phyloP scores from a whole-genome alignment of 2,797 vertebrate genomes.

The Pogonophryne albipinna region DNA sequence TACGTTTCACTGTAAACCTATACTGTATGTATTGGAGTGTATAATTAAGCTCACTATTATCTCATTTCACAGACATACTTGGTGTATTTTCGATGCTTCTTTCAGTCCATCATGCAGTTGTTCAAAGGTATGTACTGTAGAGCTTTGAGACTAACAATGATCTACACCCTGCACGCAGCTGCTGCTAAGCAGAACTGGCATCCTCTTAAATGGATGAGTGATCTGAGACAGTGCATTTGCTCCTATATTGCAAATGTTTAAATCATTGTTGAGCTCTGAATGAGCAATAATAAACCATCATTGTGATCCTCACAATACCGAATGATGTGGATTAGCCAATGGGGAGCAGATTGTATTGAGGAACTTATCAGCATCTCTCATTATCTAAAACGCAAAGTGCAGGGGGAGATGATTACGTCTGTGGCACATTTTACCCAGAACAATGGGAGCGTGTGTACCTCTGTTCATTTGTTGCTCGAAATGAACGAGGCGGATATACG shows the following conservation, averaged over 20 bases:
- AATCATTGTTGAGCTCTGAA: constrained; percentile 74
- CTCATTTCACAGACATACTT: constrained; percentile 25
- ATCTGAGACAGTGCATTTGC: constrained; percentile 73
- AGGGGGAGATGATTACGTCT: constrained; percentile 63
- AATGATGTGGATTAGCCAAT: constrained; percentile 77
- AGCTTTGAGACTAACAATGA: constrained; percentile 49
- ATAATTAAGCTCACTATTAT: constrained; percentile 42
- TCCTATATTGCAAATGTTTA: constrained; percentile 61
- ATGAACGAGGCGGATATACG: constrained; percentile 66
- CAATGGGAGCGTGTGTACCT: constrained; percentile 65
- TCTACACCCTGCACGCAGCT: constrained; percentile 45
- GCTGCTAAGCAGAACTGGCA: constrained; percentile 60
- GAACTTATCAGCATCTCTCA: constrained; percentile 80
- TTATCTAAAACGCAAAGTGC: constrained; percentile 80
- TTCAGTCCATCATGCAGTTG: constrained; percentile 15
- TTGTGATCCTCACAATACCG: constrained; percentile 79
- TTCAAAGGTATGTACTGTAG: constrained; percentile 30
- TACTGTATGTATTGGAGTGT: constrained; percentile 36
- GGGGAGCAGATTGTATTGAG: constrained; percentile 73
- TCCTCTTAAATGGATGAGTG: constrained; percentile 68
- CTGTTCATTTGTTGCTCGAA: constrained; percentile 71
- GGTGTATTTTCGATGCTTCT: constrained; percentile 14
- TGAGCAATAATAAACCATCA: constrained; percentile 77
- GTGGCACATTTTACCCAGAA: constrained; percentile 70
- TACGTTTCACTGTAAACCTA: constrained; percentile 31